Percentiles rank a stretch among this genome's conserved stretches.
These are phyloP conservation scores for Ormyrus labotus DNA, from an alignment of 2,888 invertebrate species.

Conservation along the genomic window DNA sequence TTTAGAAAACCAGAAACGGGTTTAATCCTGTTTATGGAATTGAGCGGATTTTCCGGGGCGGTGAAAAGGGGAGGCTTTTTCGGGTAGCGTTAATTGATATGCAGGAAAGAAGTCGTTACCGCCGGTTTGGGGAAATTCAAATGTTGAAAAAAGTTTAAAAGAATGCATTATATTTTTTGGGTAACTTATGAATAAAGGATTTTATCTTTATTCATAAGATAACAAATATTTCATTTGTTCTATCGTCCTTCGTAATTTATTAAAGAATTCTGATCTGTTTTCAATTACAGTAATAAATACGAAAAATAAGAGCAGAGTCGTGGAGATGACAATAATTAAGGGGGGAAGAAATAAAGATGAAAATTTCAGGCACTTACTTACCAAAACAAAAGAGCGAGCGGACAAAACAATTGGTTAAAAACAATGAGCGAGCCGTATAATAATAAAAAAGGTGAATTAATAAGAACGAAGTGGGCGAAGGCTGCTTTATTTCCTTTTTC, in stretches of 20 bases:
- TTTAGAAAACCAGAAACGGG: too few relatives aligned
- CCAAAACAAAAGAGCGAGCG: slow-evolving; percentile 11
- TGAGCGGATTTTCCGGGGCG: slow-evolving; percentile 30
- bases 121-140: too few relatives aligned
- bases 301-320: slow-evolving; percentile 1
- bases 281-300: neutral
- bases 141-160: too few relatives aligned
- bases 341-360: slow-evolving; percentile 4
- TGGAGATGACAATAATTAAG: slow-evolving; percentile 32
- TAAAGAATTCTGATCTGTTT: too few relatives aligned
- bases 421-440: slow-evolving; percentile 43
- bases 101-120: too few relatives aligned
- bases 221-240: neutral
- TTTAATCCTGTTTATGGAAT: neutral
- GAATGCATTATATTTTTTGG: too few relatives aligned
- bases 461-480: slow-evolving; percentile 21
- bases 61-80: neutral
- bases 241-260: too few relatives aligned
- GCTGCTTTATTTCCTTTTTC: neutral
- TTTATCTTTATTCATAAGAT: neutral
- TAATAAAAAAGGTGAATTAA: slow-evolving; percentile 43
- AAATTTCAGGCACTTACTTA: slow-evolving; percentile 22
- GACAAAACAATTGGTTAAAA: neutral
- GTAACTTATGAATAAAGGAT: too few relatives aligned
- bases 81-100: too few relatives aligned